Conservation (phyloP, 2,113 vertebrate genomes). For the Zootoca vivipara region DNA sequence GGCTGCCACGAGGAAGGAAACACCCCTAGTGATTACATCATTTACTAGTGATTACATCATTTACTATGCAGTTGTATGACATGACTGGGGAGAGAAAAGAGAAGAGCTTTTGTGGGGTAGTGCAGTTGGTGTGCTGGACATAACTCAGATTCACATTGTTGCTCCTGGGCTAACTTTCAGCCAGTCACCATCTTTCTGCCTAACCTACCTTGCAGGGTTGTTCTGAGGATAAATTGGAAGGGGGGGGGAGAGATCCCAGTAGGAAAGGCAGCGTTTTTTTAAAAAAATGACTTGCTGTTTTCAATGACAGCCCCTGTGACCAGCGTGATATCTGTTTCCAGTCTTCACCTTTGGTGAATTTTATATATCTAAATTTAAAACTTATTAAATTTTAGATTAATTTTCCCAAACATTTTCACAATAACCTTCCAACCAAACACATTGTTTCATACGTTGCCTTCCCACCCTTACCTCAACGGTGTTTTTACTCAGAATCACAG, state of each 20-base stretch:
- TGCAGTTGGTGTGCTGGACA: neutral
- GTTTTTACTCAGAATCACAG: too few species aligned
- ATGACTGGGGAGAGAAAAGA: neutral
- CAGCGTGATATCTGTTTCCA: neutral
- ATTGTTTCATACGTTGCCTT: too few species aligned
- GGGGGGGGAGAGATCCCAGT: neutral
- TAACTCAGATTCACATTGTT: neutral
- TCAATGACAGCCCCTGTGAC: neutral
- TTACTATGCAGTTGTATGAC: neutral
- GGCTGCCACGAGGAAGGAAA: neutral
- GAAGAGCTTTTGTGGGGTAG: too few species aligned
- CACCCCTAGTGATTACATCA: neutral
- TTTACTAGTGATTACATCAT: neutral
- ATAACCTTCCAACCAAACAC: too few species aligned
- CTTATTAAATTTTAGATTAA: too few species aligned
- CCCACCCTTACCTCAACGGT: too few species aligned
- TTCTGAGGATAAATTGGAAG: neutral
- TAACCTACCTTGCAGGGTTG: neutral
- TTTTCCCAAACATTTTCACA: too few species aligned
- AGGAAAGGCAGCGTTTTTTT: neutral
- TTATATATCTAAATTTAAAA: too few species aligned
- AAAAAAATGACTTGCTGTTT: neutral
- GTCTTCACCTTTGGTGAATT: too few species aligned
- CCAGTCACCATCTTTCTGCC: neutral
- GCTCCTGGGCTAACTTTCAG: neutral